Evolutionary conservation across 2,797 vertebrate genomes (phyloP).

Genomic region (Echeneis naucrates): DNA sequence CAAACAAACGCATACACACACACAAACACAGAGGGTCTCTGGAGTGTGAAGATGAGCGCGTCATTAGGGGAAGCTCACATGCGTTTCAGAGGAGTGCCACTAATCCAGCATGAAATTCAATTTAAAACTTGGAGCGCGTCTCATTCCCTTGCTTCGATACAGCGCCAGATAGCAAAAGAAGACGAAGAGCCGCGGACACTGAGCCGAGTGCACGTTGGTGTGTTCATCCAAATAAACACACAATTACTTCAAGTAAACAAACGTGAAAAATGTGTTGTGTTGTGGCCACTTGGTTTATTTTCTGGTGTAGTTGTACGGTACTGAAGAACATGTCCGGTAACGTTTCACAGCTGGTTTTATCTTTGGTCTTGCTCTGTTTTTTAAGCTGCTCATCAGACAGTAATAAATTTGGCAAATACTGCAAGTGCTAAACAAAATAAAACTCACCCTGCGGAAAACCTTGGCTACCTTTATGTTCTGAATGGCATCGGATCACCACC

Average conservation of each 20-base stretch:
- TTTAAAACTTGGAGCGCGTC: conserved; percentile 81
- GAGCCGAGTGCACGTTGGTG: conserved; percentile 28
- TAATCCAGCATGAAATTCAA: conserved; percentile 86
- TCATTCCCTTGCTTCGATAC: conserved; percentile 77
- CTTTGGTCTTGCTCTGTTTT: neutral
- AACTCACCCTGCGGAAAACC: conserved; percentile 33
- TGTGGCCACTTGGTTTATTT: conserved; percentile 27
- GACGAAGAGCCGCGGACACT: conserved; percentile 41
- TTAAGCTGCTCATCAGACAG: neutral
- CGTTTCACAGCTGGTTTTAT: conserved; percentile 19
- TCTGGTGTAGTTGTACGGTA: conserved; percentile 6
- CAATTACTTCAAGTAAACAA: conserved; percentile 57
- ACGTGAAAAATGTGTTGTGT: conserved; percentile 33
- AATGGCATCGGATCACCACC: conserved; percentile 65
- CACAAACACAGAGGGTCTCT: conserved; percentile 60
- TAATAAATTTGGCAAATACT: conserved; percentile 35
- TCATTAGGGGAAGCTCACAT: conserved; percentile 81
- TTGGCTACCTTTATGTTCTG: conserved; percentile 50
- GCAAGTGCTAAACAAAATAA: conserved; percentile 33
- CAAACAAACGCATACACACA: conserved; percentile 33
- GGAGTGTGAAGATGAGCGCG: conserved; percentile 74
- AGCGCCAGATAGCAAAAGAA: conserved; percentile 76
- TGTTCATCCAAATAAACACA: conserved; percentile 55
- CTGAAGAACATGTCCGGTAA: conserved; percentile 9
- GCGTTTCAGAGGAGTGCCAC: conserved; percentile 80